A percentile compares a stretch with the other conserved stretches of the same genome.
Conservation (phyloP, 2,113 vertebrate species). For the Murina feae region DNA sequence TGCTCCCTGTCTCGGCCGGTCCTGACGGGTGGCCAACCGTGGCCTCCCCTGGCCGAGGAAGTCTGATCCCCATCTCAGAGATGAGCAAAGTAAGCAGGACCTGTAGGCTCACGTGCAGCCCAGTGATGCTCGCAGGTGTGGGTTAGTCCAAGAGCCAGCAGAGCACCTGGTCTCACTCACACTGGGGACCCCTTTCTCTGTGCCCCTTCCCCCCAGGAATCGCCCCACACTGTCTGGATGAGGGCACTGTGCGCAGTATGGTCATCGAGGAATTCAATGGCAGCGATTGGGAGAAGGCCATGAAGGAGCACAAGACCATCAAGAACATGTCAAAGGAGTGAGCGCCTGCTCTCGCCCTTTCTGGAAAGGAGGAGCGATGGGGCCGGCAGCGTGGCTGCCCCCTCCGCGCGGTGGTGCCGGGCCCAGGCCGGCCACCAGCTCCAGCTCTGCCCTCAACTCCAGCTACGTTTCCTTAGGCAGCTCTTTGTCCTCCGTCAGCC, state of each 20-base stretch:
- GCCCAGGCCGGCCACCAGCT: not conserved
- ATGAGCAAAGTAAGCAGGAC: not conserved
- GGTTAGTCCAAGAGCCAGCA: not conserved
- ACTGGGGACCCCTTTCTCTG: not conserved
- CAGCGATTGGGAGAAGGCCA: constrained; percentile 92
- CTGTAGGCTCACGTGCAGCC: not conserved
- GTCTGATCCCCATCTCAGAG: not conserved
- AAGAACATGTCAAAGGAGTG: constrained; percentile 88
- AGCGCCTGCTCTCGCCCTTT: constrained; percentile 49
- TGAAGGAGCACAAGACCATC: constrained; percentile 89
- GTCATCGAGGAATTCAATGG: constrained; percentile 90
- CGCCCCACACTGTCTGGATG: constrained; percentile 92
- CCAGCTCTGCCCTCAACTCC: not conserved
- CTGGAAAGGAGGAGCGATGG: not conserved
- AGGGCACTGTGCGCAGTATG: constrained; percentile 87
- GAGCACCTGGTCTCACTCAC: not conserved
- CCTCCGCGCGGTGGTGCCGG: not conserved
- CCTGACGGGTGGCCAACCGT: not conserved
- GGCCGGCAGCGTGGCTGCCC: not conserved
- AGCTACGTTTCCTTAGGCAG: constrained; percentile 50
- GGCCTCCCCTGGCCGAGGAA: not conserved
- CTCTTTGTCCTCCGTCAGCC: constrained; percentile 27
- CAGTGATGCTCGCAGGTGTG: not conserved
- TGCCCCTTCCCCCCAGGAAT: constrained; percentile 83
- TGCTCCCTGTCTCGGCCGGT: no score